These are phyloP conservation scores for Atta colombica DNA, from an alignment of 1,140 invertebrate species.

Conservation along the genomic window DNA sequence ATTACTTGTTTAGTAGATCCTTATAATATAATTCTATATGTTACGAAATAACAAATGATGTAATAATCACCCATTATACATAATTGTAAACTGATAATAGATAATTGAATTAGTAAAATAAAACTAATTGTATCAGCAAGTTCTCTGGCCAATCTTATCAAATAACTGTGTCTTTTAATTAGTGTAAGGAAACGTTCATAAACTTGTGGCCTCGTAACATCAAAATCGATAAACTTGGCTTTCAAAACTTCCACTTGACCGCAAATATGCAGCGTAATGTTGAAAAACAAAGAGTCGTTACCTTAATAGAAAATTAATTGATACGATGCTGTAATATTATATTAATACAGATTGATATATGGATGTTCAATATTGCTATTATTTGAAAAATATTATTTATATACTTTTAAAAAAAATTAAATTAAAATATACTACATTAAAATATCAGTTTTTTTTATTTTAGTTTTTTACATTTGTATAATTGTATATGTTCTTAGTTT, in stretches of 20 bases:
- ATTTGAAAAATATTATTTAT: background rate
- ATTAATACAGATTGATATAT: background rate
- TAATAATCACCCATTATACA: slow-evolving; percentile 53
- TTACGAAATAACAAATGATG: background rate
- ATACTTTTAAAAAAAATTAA: background rate
- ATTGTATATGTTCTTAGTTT: background rate
- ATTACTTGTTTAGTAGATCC: background rate
- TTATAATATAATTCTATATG: too few relatives aligned
- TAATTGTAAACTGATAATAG: slow-evolving; percentile 49
- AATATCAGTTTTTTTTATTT: background rate
- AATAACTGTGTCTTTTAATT: slow-evolving; percentile 35
- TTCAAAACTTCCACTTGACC: slow-evolving; percentile 64
- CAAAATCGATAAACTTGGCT: background rate
- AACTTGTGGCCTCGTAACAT: background rate
- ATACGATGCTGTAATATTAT: background rate
- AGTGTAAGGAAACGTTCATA: background rate
- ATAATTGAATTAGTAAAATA: slow-evolving; percentile 43
- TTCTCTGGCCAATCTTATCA: slow-evolving; percentile 7
- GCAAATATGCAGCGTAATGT: slow-evolving; percentile 59
- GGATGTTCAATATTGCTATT: background rate
- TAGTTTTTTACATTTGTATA: background rate
- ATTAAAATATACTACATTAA: background rate
- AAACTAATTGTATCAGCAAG: slow-evolving; percentile 41
- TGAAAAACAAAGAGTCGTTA: slow-evolving; percentile 58
- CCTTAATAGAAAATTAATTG: slow-evolving; percentile 45